These are phyloP conservation scores for Caenorhabditis japonica DNA, from an alignment of 2,888 invertebrate species.

Conservation along the genomic window DNA sequence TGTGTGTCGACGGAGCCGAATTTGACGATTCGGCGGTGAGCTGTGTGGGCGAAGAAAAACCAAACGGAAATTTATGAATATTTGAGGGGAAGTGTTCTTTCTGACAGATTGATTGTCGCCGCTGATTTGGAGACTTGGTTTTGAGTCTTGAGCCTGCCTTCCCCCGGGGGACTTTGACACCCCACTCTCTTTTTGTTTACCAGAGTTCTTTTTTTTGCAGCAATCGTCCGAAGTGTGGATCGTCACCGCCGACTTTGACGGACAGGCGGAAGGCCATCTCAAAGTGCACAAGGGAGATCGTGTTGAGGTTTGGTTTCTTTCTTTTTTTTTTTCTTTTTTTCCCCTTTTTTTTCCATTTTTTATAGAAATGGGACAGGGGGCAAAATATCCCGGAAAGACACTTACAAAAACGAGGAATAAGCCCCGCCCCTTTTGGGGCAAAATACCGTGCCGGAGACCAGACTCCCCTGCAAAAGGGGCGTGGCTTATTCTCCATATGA, in stretches of 20 bases:
- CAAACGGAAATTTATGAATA: slow-evolving; percentile 39
- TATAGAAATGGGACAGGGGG: too few relatives aligned
- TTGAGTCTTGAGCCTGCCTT: too few relatives aligned
- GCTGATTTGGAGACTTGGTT: slow-evolving; percentile 17
- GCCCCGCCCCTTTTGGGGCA: too few relatives aligned
- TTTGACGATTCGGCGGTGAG: slow-evolving; percentile 45
- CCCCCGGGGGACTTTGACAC: too few relatives aligned
- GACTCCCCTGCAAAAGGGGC: too few relatives aligned
- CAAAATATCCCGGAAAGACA: too few relatives aligned
- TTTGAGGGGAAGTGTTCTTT: slow-evolving; percentile 9
- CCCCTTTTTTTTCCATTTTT: too few relatives aligned
- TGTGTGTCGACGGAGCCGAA: slow-evolving; percentile 27
- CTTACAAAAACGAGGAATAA: too few relatives aligned
- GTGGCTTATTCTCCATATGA: too few relatives aligned
- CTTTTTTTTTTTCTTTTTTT: neutral
- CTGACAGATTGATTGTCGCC: slow-evolving; percentile 13
- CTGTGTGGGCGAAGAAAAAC: neutral
- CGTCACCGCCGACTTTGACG: slow-evolving; percentile 60
- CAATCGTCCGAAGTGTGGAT: slow-evolving; percentile 61
- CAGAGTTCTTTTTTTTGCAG: slow-evolving; percentile 51
- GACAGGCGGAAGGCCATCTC: slow-evolving; percentile 55
- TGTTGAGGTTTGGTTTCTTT: slow-evolving; percentile 53
- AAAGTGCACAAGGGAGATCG: slow-evolving; percentile 60
- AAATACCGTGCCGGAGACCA: too few relatives aligned
- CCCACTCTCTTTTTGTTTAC: too few relatives aligned